Base-by-base conservation (phyloP, 2,888 invertebrate species). In the Agrotis clavis region DNA sequence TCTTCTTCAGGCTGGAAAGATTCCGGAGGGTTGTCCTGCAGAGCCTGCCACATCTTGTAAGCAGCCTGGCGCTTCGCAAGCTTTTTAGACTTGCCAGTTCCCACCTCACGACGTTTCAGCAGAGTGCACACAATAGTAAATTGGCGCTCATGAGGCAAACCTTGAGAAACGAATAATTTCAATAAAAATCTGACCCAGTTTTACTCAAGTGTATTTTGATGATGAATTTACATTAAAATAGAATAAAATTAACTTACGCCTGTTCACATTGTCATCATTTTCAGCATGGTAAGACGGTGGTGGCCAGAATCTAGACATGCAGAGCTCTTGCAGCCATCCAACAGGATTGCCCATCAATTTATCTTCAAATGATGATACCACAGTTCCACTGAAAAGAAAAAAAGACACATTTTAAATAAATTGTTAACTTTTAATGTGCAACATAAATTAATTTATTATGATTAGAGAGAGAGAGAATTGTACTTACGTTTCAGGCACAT, bases 51-150 rank as follows among this genome's bases (percentile, higher is more conserved):
- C 99, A 99, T 99, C 92, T 98, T 98, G 91, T 98, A 98, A 3
- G 99, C 99, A 0, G 99, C 99, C 92, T 98, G 97, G n/a, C 99
- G 97, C 94, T 99, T 99, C 4, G 99, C 99, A 65, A 99, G 97
- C 93, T 99, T 99, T 96, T 99, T 99, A 66, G 99, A 99, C 90
- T 99, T 99, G 19, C 99, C 99, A 53, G 98, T 98, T 64, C 99
- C 98, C 51, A 98, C 96, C 94, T 99, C 99, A 41, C 98, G 97
- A 87, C 98, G 98, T 87, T 98, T 98, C 84, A 98, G 96, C 86
- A 99, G 98, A 68, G 98, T 98, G 91, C 99, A 99, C 5, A 98
- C 97, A 88, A 99, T 99, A 0, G 99, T 98, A 91, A 99, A 99
- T 85, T 98, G 98, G 54, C 99, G 97, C 92, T 99, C 99, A 91